Evolutionary conservation across 2,888 invertebrate species (phyloP), one percentile per base, ranked within the genome.

Genomic region (Xanthorhoe spadicearia): DNA sequence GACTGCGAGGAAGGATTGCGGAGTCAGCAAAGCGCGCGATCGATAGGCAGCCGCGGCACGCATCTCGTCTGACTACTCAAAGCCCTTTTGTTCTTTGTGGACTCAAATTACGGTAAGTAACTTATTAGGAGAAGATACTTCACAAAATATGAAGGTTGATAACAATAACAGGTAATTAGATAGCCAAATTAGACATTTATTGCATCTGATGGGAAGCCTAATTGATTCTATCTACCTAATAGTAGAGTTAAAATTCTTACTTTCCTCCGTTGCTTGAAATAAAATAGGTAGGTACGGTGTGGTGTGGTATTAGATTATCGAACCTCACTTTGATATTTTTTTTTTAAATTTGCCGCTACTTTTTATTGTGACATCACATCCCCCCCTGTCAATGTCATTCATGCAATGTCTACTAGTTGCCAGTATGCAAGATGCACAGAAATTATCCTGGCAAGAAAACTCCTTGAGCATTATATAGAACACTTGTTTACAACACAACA

Each of bases 11-110:
- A 72, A 77, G 74, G 72, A 74, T 73, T 83, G 89, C 82, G 76
- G 82, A 85, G 79, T 90, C 90, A 89, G 91, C 91, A 87, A 66
- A 67, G 74, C 69, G 78, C 74, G 78, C 87, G 89, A 90, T 92
- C 91, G 89, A 92, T 92, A 89, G 79, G 74, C 80, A 82, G 81
- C 83, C 83, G 78, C 77, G 79, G 75, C 72, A 68, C 77, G 75
- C 80, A 76, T 64, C 64, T 68, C 58, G 64, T 61, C 64, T 64
- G 64, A 19, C 67, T 79, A 80, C 76, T 73, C 72, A 77, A 79
- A 75, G 75, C 74, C 74, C 81, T 82, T 83, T 86, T 86, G 79
- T 84, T 82, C 77, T 61, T 61, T 48, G 52, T 61, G 59, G 62
- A 60, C 69, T 64, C 64, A 57, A n/a, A 60, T 62, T 59, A 53